Base-by-base conservation (phyloP, 53 echinoderm and acorn worm genomes). In the Echinarachnius parma region DNA sequence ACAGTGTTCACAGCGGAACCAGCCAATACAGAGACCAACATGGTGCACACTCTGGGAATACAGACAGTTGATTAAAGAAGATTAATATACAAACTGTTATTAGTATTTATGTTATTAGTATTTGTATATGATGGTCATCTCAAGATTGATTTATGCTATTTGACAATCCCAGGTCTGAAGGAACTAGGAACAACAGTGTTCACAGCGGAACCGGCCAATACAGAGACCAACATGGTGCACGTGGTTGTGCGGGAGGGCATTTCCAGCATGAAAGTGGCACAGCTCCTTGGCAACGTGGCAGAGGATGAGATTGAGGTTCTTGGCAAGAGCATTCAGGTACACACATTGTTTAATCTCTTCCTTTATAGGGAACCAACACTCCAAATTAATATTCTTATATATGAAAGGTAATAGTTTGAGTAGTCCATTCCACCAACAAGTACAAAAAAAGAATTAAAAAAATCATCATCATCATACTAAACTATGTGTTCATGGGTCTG, bases 201-300 rank as follows among this genome's bases (percentile, higher is more conserved):
- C 39, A 82, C 89, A 31, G 82, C 85, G 35, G 78, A 85, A 36
- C 85, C 76, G 8, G 58, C 47, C 7, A 52, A 60, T 33, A 87
- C 84, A 7, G 71, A 87, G 37, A 91, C 82, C 45, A 95, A 95
- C 84, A 95, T 95, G 90, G 84, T 91, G 2, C 56, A 50, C 48
- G 28, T 95, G 4, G 19, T 23, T 3, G 76, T 90, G 58, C 71
- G 66, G 15, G 82, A 84, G 22, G 93, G 83, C 9, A 36, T 84
- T 37, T 70, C 77, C 2, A 33, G 79, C 46, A 87, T 78, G 86
- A 31, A 55, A 19, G 60, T 82, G 3, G 71, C 70, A 32, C 71
- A 77, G 55, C 35, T 81, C 16, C 60, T 84, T 4, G 83, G 71
- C 4, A 69, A 34, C 15, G 46, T 87, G 28, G 21, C 78, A 7